Percentiles rank a stretch among this genome's conserved stretches.
phyloP scores from a whole-genome alignment of 2,797 vertebrate species.

The Emydoidea blandingii region DNA sequence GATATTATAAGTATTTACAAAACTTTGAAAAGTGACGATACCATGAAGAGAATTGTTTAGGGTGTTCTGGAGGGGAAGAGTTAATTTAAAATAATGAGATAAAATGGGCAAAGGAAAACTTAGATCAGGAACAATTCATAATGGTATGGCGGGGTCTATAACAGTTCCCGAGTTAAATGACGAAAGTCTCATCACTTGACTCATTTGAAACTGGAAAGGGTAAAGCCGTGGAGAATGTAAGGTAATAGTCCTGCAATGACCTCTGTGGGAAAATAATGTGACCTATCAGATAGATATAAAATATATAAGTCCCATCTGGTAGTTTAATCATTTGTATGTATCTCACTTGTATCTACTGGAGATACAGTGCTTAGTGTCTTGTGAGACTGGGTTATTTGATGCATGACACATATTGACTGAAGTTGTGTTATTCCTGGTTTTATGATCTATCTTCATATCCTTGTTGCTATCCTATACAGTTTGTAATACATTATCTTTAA shows the following conservation, averaged over 20 bases:
- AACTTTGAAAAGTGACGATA: neutral
- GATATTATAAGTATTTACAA: neutral
- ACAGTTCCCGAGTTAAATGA: conserved; percentile 9
- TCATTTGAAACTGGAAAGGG: neutral
- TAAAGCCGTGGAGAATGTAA: neutral
- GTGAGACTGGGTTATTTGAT: neutral
- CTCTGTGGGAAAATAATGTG: neutral
- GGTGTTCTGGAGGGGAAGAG: neutral
- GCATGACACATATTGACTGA: neutral
- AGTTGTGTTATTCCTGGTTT: neutral
- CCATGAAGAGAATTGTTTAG: neutral
- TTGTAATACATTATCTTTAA: neutral
- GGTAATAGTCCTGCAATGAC: neutral
- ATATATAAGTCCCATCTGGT: neutral
- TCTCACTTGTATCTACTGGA: neutral
- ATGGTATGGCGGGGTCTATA: fast-evolving
- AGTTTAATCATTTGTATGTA: neutral
- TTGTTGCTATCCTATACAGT: neutral
- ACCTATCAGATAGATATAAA: neutral
- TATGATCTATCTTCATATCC: neutral
- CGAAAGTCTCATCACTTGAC: neutral
- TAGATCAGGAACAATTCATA: neutral
- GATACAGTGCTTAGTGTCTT: neutral
- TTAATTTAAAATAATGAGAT: neutral
- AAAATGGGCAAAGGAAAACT: neutral